Conservation (phyloP, 2,888 invertebrate genomes). For the Drosophila antonietae region DNA sequence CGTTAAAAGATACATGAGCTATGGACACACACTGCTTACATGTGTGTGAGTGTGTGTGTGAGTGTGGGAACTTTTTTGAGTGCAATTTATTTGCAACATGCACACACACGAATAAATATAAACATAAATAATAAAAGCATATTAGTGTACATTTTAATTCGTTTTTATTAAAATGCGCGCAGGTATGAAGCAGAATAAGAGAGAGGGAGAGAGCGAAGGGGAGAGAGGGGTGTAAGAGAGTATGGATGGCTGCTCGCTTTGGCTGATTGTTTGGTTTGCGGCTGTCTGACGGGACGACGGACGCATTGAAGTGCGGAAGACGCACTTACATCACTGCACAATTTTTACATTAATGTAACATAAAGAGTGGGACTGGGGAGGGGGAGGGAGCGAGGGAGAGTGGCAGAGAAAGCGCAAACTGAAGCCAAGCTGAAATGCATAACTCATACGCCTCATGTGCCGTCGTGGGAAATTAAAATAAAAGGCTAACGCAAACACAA, state of each 20-base stretch:
- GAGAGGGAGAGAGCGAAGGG: neutral
- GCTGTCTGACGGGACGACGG: slow-evolving; percentile 24
- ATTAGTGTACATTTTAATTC: slow-evolving; percentile 78
- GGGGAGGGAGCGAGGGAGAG: neutral
- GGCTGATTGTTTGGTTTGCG: slow-evolving; percentile 55
- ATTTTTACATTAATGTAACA: slow-evolving; percentile 71
- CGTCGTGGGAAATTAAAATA: slow-evolving; percentile 76
- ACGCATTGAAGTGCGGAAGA: slow-evolving; percentile 69
- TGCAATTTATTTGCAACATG: slow-evolving; percentile 71
- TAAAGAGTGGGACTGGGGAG: slow-evolving; percentile 39
- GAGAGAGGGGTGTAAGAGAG: neutral
- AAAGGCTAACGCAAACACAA: slow-evolving; percentile 43
- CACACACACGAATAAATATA: slow-evolving; percentile 56
- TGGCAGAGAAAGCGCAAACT: neutral
- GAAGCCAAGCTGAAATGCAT: slow-evolving; percentile 34
- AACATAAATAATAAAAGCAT: slow-evolving; percentile 75
- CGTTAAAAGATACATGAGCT: slow-evolving; percentile 7
- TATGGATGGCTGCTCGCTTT: slow-evolving; percentile 9
- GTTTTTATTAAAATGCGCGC: slow-evolving; percentile 67
- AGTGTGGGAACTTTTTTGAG: slow-evolving; percentile 47
- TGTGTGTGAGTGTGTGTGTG: neutral
- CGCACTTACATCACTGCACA: slow-evolving; percentile 79
- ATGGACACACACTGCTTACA: neutral
- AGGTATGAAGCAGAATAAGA: slow-evolving; percentile 31
- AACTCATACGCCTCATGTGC: slow-evolving; percentile 47